Evolutionary conservation across 2,888 invertebrate species (phyloP).

Genomic region (Drosophila longiperda): DNA sequence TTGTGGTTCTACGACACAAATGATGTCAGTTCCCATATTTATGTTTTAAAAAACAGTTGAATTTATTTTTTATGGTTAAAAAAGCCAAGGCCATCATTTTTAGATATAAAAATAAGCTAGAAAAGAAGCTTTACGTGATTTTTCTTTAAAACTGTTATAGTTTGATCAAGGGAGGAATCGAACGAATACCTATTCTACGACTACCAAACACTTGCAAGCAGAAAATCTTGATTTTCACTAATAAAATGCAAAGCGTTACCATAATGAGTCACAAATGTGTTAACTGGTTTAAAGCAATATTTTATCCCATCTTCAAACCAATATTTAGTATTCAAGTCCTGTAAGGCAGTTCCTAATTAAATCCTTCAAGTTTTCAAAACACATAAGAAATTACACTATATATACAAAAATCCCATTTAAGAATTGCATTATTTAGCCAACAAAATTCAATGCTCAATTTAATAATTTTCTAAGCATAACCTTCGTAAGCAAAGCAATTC

Average conservation of each 20-base stretch:
- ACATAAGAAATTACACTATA: too few species aligned
- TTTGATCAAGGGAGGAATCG: neutral
- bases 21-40: too few species aligned
- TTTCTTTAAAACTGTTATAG: neutral
- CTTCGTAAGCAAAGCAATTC: neutral
- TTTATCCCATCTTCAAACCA: too few species aligned
- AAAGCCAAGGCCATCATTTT: rapidly evolving
- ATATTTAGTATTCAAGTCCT: too few species aligned
- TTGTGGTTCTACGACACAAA: too few species aligned
- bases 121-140: neutral
- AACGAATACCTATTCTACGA: neutral
- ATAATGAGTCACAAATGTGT: too few species aligned
- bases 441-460: neutral
- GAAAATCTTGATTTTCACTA: neutral
- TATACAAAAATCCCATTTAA: neutral
- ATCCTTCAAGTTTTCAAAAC: too few species aligned
- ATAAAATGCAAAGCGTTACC: neutral
- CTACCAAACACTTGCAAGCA: neutral
- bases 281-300: too few species aligned
- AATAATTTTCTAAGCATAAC: neutral
- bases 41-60: neutral
- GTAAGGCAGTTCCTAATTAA: too few species aligned
- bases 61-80: neutral
- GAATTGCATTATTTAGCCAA: neutral
- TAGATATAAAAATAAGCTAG: neutral